Evolutionary conservation across 1,140 invertebrate species (phyloP).

Genomic region (Zophobas atratus): DNA sequence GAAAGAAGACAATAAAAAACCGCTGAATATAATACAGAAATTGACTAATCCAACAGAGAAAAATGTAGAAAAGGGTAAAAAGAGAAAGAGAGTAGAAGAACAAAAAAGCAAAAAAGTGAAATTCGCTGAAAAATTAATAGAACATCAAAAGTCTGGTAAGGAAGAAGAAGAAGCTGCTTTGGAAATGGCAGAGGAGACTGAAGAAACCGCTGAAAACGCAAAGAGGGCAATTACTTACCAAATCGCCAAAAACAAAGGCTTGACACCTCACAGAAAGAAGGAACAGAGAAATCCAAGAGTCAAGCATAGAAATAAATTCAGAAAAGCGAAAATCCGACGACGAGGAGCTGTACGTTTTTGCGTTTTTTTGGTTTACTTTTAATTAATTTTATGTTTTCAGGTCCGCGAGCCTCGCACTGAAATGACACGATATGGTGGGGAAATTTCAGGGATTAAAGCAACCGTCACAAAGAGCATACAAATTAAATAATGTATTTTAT

Average conservation of each 20-base stretch:
- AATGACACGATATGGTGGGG: conserved; percentile 86
- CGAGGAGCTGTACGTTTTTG: conserved; percentile 83
- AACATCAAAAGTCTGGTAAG: conserved; percentile 63
- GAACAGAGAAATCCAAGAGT: conserved; percentile 94
- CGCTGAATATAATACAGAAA: conserved; percentile 64
- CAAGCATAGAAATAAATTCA: conserved; percentile 92
- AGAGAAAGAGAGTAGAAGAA: conserved; percentile 64
- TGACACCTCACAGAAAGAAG: conserved; percentile 91
- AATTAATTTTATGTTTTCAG: conserved; percentile 68
- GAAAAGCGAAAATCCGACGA: conserved; percentile 90
- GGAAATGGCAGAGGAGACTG: conserved; percentile 55
- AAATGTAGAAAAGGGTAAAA: conserved; percentile 56
- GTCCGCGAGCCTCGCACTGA: conserved; percentile 86
- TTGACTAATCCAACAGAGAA: conserved; percentile 65
- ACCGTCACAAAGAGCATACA: conserved; percentile 89
- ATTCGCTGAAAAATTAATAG: conserved; percentile 61
- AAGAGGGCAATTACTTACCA: conserved; percentile 92
- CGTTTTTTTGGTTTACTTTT: conserved; percentile 26
- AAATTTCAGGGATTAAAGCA: conserved; percentile 92
- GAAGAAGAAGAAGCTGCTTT: conserved; percentile 58
- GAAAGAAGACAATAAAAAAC: conserved; percentile 61
- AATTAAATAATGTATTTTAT: conserved; percentile 75
- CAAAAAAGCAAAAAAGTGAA: conserved; percentile 65
- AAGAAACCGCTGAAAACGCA: conserved; percentile 64
- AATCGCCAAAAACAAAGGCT: conserved; percentile 96